phyloP scores from a whole-genome alignment of 37 sponge, comb jelly and placozoan species.

The Diacarnus erythraeanus region DNA sequence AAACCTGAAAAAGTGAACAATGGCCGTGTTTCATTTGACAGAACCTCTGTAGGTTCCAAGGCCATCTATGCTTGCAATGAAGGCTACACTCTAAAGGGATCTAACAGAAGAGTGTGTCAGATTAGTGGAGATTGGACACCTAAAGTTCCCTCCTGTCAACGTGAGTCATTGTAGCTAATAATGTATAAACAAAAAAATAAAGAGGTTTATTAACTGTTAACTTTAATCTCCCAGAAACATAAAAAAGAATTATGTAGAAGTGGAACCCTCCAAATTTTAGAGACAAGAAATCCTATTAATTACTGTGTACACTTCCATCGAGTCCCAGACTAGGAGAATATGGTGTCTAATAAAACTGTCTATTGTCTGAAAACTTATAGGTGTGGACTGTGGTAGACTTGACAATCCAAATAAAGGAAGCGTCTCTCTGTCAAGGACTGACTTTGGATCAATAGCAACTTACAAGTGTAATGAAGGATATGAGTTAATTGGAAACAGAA shows the following conservation, averaged over 20 bases:
- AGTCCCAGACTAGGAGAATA: no score
- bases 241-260: no score
- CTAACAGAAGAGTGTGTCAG: slow-evolving; percentile 20
- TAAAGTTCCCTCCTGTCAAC: slow-evolving; percentile 10
- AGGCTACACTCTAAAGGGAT: slow-evolving; percentile 55
- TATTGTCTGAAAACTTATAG: no score
- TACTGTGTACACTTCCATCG: no score
- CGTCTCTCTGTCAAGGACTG: neutral
- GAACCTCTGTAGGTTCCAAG: slow-evolving; percentile 24
- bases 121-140: slow-evolving; percentile 43
- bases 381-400: neutral
- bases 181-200: neutral
- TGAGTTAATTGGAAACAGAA: slow-evolving; percentile 33
- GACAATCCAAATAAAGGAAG: neutral
- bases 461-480: slow-evolving; percentile 62
- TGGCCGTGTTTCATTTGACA: slow-evolving; percentile 31
- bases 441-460: slow-evolving; percentile 20
- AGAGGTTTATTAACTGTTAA: neutral
- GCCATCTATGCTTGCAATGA: slow-evolving; percentile 57
- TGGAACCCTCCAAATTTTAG: no score
- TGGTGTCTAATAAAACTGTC: no score
- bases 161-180: slow-evolving; percentile 17
- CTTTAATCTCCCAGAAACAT: no score
- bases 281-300: no score
- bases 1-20: slow-evolving; percentile 9